phyloP scores from a whole-genome alignment of 2,888 invertebrate species.

The Drosophila subquinaria region DNA sequence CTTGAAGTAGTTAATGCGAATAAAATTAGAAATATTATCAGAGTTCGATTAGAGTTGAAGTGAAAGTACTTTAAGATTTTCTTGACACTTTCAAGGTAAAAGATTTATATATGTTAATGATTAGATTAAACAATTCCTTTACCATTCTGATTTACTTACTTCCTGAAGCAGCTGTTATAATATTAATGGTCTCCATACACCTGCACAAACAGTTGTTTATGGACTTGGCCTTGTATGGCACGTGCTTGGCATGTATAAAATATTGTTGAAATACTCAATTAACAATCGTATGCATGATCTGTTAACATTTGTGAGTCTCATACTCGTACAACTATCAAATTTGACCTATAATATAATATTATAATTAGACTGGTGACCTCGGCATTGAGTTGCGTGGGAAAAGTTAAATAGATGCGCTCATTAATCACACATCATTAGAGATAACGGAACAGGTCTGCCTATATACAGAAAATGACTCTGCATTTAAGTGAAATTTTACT shows the following conservation, averaged over 20 bases:
- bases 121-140: neutral
- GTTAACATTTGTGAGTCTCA: slow-evolving; percentile 26
- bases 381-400: slow-evolving; percentile 47
- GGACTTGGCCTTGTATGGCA: slow-evolving; percentile 32
- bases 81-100: slow-evolving; percentile 12
- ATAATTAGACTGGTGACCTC: slow-evolving; percentile 9
- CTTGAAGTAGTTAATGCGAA: slow-evolving; percentile 29
- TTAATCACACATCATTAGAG: slow-evolving; percentile 22
- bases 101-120: slow-evolving; percentile 8
- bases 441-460: slow-evolving; percentile 14
- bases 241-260: slow-evolving; percentile 41
- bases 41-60: slow-evolving; percentile 22
- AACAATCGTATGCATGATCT: slow-evolving; percentile 8
- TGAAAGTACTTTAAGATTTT: slow-evolving; percentile 31
- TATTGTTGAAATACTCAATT: neutral
- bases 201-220: slow-evolving; percentile 12
- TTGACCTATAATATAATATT: slow-evolving; percentile 31
- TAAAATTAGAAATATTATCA: slow-evolving; percentile 13
- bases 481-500: neutral
- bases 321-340: neutral
- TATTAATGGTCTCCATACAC: neutral
- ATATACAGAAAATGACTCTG: neutral
- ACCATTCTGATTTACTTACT: slow-evolving; percentile 10
- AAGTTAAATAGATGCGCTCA: slow-evolving; percentile 21
- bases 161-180: slow-evolving; percentile 23